Base-by-base conservation (phyloP, 2,113 vertebrate genomes). In the Thamnaconus septentrionalis region DNA sequence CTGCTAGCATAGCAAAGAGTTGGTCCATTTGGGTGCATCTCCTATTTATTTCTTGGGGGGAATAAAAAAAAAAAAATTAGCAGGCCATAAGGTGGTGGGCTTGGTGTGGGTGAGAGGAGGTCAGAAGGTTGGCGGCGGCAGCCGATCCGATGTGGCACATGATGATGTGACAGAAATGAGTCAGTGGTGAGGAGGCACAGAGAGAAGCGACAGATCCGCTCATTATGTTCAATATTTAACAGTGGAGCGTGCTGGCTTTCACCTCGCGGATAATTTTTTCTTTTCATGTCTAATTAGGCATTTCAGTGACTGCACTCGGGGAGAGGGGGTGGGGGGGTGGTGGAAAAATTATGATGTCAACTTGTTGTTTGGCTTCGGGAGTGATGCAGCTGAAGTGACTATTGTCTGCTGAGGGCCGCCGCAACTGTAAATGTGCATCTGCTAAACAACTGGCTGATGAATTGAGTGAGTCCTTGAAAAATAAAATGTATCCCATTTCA, bases 61-160 rank as follows among this genome's bases (percentile, higher is more conserved):
- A 31, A 31, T 31, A 31, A 31, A 31, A 31, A 31, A 31, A 31
- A 31, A 31, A 31, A 31, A n/a, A n/a, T n/a, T 31, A 39, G 54
- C 40, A 4, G 53, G 43, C 74, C 75, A 80, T 81, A 78, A 80
- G 77, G 77, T 44, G 59, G 75, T 82, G 76, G 78, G 84, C 52
- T 70, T 42, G 42, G 49, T 69, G 69, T 75, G 61, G 56, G 61
- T 71, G 75, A 61, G 56, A 53, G 18, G 39, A 44, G 80, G 75
- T 81, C 73, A 69, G 46, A 47, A 52, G 69, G 54, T 73, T 75
- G 57, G 58, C 74, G 57, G 58, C 74, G 70, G 70, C 78, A 69
- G 64, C 64, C 63, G 65, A 59, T 75, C 59, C 53, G 69, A 76
- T 51, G 65, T 53, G 78, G 50, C 63, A 69, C 52, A 76, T 69